These are phyloP conservation scores for Rostratula benghalensis DNA, from an alignment of 2,113 vertebrate species.

Conservation along the genomic window DNA sequence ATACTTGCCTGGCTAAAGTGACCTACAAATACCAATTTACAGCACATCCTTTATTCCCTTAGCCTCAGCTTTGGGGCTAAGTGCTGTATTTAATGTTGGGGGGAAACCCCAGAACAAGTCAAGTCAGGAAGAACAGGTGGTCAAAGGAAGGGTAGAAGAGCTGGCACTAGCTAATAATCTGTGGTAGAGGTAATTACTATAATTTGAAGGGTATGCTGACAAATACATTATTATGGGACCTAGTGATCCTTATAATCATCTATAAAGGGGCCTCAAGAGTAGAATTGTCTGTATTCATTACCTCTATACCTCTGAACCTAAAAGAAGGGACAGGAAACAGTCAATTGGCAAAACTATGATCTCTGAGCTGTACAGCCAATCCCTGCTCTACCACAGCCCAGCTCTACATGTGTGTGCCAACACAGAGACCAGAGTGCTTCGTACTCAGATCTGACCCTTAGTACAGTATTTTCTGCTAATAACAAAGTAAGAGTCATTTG, in stretches of 20 bases:
- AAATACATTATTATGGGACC: neutral
- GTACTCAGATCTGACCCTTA: neutral
- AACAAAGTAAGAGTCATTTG: neutral
- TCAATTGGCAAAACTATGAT: neutral
- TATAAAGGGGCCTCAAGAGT: neutral
- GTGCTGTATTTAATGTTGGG: neutral
- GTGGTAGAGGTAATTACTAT: neutral
- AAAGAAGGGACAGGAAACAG: constrained; percentile 13
- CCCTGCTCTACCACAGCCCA: neutral
- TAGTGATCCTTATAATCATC: neutral
- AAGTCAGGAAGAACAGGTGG: neutral
- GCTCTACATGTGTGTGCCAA: neutral
- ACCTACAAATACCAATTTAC: neutral
- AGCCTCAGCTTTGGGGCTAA: neutral
- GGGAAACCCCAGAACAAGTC: neutral
- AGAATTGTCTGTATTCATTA: neutral
- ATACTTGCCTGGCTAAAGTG: neutral
- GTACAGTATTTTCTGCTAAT: neutral
- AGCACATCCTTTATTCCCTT: neutral
- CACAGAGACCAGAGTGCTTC: neutral
- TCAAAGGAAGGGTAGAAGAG: neutral
- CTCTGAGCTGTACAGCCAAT: neutral
- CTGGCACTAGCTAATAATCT: neutral
- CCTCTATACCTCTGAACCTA: neutral
- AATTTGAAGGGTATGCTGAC: neutral